phyloP scores from a whole-genome alignment of 2,797 vertebrate genomes.

The Coendou prehensilis region DNA sequence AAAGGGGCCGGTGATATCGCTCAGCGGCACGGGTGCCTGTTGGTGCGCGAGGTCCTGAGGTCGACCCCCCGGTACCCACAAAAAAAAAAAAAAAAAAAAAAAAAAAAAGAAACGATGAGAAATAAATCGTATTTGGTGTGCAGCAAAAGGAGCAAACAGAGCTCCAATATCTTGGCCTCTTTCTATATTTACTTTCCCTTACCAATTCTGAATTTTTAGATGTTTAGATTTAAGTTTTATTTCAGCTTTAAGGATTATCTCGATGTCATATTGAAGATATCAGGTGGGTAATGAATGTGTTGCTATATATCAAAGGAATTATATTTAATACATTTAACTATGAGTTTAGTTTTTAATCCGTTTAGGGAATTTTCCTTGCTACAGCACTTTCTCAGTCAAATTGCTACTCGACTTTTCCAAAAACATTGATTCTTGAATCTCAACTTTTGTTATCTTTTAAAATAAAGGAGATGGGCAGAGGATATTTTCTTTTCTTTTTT shows the following conservation, averaged over 20 bases:
- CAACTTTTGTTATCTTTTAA: conserved; percentile 18
- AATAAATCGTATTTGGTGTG: conserved; percentile 51
- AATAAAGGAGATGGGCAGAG: not conserved
- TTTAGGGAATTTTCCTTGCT: not conserved
- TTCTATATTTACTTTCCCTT: not conserved
- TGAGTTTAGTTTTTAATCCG: not conserved
- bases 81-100: too few species aligned
- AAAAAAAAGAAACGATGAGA: conserved; percentile 25
- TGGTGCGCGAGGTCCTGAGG: too few species aligned
- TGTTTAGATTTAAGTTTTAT: conserved; percentile 23
- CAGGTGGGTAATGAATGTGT: not conserved
- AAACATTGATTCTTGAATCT: conserved; percentile 22
- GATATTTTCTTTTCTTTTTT: not conserved
- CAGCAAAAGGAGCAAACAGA: not conserved
- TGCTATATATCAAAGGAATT: not conserved
- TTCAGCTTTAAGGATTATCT: conserved; percentile 5
- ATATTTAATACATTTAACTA: not conserved
- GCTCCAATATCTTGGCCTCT: conserved; percentile 5
- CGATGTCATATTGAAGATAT: not conserved
- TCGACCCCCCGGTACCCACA: too few species aligned
- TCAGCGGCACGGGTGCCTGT: too few species aligned
- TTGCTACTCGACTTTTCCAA: not conserved
- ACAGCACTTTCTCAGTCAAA: not conserved
- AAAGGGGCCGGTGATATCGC: too few species aligned
- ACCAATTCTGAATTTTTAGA: conserved; percentile 50